Evolutionary conservation across 2,113 vertebrate genomes (phyloP).

Genomic region (Zosterops hypoxanthus): DNA sequence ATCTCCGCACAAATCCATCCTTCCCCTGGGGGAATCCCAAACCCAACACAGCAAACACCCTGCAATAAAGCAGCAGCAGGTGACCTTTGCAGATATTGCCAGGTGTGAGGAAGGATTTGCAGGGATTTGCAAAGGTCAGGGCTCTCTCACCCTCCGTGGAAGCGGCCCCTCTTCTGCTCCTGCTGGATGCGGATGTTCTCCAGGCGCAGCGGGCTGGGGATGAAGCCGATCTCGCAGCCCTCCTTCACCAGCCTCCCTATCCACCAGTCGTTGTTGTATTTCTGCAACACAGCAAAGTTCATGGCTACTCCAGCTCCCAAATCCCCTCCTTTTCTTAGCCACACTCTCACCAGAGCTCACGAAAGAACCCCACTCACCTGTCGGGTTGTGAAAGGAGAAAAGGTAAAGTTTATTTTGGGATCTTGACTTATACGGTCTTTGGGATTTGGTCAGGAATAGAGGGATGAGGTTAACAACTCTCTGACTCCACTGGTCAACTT

Average conservation of each 20-base stretch:
- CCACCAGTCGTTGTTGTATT: conserved; percentile 99
- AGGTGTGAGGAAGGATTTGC: rapidly evolving
- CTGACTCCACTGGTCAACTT: too few relatives aligned
- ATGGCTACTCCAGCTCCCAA: background rate
- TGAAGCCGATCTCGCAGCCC: conserved; percentile 96
- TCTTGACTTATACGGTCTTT: too few relatives aligned
- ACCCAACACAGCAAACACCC: background rate
- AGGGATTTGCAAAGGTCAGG: background rate
- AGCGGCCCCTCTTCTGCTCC: conserved; percentile 93
- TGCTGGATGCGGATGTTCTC: conserved; percentile 95
- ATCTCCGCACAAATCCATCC: rapidly evolving
- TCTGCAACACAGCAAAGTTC: conserved; percentile 77
- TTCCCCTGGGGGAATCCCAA: background rate
- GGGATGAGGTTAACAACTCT: too few relatives aligned
- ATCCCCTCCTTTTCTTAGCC: background rate
- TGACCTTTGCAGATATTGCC: background rate
- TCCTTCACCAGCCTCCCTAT: conserved; percentile 97
- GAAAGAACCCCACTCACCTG: too few relatives aligned
- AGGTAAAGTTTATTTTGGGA: too few relatives aligned
- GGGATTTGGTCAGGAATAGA: too few relatives aligned
- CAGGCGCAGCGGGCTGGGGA: conserved; percentile 92
- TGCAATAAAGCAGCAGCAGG: background rate
- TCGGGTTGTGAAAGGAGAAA: too few relatives aligned
- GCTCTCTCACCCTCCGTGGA: conserved; percentile 87
- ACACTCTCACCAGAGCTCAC: too few relatives aligned